Percentiles rank a stretch among this genome's conserved stretches.
These are phyloP conservation scores for Diarsia rubi DNA, from an alignment of 2,888 invertebrate genomes.

Conservation along the genomic window DNA sequence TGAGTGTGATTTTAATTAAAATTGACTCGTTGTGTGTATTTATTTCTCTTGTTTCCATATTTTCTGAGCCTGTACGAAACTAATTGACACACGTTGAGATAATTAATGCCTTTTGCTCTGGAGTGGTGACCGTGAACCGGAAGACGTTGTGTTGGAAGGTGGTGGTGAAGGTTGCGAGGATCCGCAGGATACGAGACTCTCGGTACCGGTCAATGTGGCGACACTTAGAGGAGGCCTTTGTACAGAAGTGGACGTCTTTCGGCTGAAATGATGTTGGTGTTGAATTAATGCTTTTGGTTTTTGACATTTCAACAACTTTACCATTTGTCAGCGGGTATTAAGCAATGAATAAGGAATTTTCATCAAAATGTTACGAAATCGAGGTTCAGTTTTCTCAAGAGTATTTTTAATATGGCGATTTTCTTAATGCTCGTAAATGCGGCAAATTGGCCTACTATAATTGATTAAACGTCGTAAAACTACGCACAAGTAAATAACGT, in stretches of 20 bases:
- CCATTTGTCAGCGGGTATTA: neutral
- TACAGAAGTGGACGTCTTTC: too few relatives aligned
- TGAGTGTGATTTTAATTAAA: slow-evolving; percentile 1
- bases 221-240: too few relatives aligned
- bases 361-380: neutral
- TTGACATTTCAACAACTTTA: too few relatives aligned
- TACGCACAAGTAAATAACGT: slow-evolving; percentile 14
- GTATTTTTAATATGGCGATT: neutral
- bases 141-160: too few relatives aligned
- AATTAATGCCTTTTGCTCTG: too few relatives aligned
- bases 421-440: neutral
- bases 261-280: too few relatives aligned
- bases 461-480: slow-evolving; percentile 27
- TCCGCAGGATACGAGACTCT: too few relatives aligned
- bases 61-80: neutral
- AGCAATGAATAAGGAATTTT: neutral
- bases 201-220: too few relatives aligned
- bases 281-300: too few relatives aligned
- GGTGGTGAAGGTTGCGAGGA: too few relatives aligned
- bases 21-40: neutral
- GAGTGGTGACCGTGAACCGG: too few relatives aligned
- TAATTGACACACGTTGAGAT: too few relatives aligned
- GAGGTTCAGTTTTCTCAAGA: neutral
- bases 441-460: neutral
- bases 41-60: neutral